Evolutionary conservation across 2,797 vertebrate species (phyloP), one percentile per base, ranked within the genome.

Genomic region (Tokudaia tokunoshimensis): DNA sequence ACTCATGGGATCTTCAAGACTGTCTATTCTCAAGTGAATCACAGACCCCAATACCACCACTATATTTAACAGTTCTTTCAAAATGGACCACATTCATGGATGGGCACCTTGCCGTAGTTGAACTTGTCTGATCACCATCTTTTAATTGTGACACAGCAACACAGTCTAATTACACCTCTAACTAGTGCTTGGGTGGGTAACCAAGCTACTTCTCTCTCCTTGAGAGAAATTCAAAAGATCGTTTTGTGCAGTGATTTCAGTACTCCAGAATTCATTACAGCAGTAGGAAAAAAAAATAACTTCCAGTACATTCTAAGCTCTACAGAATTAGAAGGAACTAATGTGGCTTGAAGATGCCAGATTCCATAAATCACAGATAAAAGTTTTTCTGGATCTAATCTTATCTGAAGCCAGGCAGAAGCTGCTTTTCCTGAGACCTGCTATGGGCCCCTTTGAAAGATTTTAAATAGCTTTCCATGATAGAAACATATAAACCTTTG

Each of bases 281-380:
- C 34, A 93, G 59, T 83, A 29, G 52, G 34, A n/a, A n/a, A 75
- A 24, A 74, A 76, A 76, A 20, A 13, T 70, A 15, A 70, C 44
- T 83, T 86, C 37, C 70, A 70, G 59, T 34, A 91, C 91, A 75
- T 91, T 88, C 24, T 59, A 91, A 93, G 14, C 37, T 84, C 74
- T 7, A 75, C 8, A 67, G 41, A 92, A 55, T 92, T 57, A 78
- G 70, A 82, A 34, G 19, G 85, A 94, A 57, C 10, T 31, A 34
- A 55, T 74, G 9, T 91, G 22, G 13, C 89, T 84, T 80, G 22
- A 47, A 37, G 41, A 10, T 92, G 17, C 19, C 63, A 55, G 57
- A 94, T 87, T 87, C 61, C 57, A 44, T 31, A 75, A 84, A 93
- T 7, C 79, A 65, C 1, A 88, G 76, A 44, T 3, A 41, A 44